phyloP scores from a whole-genome alignment of 2,113 vertebrate species.

The Caloenas nicobarica region DNA sequence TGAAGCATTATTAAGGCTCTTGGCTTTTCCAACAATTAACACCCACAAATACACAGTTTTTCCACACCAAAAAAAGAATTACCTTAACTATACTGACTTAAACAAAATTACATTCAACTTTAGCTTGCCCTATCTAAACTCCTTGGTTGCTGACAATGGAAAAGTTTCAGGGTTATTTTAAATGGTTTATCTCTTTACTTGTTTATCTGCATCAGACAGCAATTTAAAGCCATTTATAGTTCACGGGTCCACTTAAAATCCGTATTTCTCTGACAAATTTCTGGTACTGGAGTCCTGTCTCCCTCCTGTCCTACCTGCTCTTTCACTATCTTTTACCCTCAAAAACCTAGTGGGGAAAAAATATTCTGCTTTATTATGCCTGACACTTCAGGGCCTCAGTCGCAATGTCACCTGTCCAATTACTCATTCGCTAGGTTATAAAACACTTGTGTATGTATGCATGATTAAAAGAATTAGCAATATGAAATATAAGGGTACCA shows the following conservation, averaged over 20 bases:
- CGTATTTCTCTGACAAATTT: neutral
- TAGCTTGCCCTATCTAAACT: neutral
- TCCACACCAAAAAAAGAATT: neutral
- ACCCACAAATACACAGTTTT: neutral
- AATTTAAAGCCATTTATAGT: neutral
- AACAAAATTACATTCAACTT: neutral
- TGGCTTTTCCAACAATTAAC: neutral
- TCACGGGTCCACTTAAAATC: neutral
- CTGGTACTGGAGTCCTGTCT: neutral
- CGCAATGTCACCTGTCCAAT: slow-evolving; percentile 48
- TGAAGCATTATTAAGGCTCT: neutral
- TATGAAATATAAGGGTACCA: slow-evolving; percentile 64
- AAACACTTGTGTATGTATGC: slow-evolving; percentile 25
- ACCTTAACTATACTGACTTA: neutral
- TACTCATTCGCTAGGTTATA: slow-evolving; percentile 59
- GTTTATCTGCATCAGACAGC: neutral
- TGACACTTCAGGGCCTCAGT: slow-evolving; percentile 34
- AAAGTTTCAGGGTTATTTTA: neutral
- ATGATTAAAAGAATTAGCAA: slow-evolving; percentile 69
- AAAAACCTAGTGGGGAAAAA: neutral
- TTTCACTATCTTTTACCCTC: neutral
- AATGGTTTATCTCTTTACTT: neutral
- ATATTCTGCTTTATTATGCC: neutral
- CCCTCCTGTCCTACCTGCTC: neutral
- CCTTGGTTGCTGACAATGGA: neutral